These are phyloP conservation scores for Phainopepla nitens DNA, from an alignment of 2,113 vertebrate genomes.

Conservation along the genomic window DNA sequence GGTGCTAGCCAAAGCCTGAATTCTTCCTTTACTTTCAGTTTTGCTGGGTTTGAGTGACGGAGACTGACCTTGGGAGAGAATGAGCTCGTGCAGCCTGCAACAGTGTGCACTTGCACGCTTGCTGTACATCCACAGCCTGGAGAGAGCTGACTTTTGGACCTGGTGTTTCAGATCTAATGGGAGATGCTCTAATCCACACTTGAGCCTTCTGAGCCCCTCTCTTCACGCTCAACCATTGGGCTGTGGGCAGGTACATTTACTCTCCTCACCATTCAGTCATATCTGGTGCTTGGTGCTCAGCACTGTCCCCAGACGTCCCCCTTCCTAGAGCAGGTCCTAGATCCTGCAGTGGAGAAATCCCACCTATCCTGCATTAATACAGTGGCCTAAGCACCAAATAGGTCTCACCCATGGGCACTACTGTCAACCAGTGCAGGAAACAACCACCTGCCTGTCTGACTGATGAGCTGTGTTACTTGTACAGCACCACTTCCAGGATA, in stretches of 20 bases:
- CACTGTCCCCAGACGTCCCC: background rate
- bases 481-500: background rate
- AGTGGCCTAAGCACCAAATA: background rate
- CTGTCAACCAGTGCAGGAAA: background rate
- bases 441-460: rapidly evolving
- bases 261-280: rapidly evolving
- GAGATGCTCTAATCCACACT: background rate
- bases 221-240: background rate
- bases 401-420: rapidly evolving
- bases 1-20: background rate
- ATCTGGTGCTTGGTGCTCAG: background rate
- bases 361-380: background rate
- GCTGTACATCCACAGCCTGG: background rate
- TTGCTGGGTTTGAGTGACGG: background rate
- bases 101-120: rapidly evolving
- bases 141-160: background rate
- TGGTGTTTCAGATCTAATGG: background rate
- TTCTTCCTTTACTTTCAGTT: background rate
- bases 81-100: rapidly evolving
- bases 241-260: background rate
- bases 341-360: background rate
- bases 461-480: background rate
- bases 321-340: background rate
- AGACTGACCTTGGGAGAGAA: background rate
- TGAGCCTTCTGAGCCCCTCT: background rate